A percentile compares a stretch with the other conserved stretches of the same genome.
These are phyloP conservation scores for Epizoanthus rinbou DNA, from an alignment of 92 coral and sea anemone genomes.

Conservation along the genomic window DNA sequence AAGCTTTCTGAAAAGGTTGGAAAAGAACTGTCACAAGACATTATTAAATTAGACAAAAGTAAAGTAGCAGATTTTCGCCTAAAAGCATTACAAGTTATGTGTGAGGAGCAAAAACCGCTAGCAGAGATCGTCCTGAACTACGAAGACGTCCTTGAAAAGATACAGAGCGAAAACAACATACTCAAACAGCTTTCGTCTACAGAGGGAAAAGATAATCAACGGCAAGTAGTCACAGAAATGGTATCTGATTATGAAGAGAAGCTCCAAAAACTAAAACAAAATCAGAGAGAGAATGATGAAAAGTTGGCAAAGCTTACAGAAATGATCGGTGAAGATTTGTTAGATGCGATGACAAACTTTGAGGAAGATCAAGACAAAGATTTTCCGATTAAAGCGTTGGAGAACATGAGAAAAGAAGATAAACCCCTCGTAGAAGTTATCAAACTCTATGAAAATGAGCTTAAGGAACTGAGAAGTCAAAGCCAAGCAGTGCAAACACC, in stretches of 20 bases:
- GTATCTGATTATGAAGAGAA: not conserved
- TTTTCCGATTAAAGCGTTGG: not conserved
- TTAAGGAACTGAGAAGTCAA: not conserved
- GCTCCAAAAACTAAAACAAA: not conserved
- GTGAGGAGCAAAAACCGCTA: slow-evolving; percentile 21
- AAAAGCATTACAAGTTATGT: slow-evolving; percentile 9
- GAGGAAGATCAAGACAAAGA: slow-evolving; percentile 6
- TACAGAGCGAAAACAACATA: too few species aligned
- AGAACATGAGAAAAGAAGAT: slow-evolving; percentile 17
- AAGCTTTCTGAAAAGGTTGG: slow-evolving; percentile 19
- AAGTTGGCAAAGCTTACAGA: not conserved
- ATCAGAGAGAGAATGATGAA: not conserved
- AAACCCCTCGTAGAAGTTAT: slow-evolving; percentile 15
- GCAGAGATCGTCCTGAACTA: slow-evolving; percentile 5
- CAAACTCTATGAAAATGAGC: not conserved
- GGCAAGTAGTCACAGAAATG: not conserved
- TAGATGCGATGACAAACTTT: slow-evolving; percentile 46
- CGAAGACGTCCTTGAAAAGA: not conserved
- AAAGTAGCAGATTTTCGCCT: not conserved
- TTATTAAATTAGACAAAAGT: slow-evolving; percentile 41
- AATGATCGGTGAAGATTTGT: slow-evolving; percentile 44
- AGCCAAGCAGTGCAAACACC: too few species aligned
- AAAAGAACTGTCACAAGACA: slow-evolving; percentile 46
- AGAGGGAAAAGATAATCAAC: not conserved
- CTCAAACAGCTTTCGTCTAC: too few species aligned